These are phyloP conservation scores for Neodiprion pinetum DNA, from an alignment of 1,140 invertebrate species.

Conservation along the genomic window DNA sequence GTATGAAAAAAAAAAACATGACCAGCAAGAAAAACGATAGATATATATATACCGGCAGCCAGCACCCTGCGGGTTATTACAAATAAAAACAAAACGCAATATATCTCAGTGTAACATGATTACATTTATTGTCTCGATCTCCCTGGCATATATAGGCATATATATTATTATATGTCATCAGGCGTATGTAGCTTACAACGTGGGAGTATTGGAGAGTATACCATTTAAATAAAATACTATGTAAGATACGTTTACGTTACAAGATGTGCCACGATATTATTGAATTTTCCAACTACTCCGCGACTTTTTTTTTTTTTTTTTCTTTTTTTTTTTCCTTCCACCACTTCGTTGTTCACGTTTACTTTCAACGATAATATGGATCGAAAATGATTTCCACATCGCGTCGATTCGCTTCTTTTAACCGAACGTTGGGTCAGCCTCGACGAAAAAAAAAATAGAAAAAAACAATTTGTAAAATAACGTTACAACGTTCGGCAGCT, in stretches of 20 bases:
- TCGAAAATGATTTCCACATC: too few species aligned
- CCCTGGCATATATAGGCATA: constrained; percentile 35
- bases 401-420: too few species aligned
- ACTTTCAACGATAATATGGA: too few species aligned
- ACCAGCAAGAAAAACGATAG: constrained; percentile 37
- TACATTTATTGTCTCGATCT: constrained; percentile 64
- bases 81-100: constrained; percentile 62
- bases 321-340: not conserved
- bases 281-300: constrained; percentile 9
- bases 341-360: not conserved
- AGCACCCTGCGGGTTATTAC: constrained; percentile 58
- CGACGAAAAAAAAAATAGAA: not conserved
- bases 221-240: constrained; percentile 34
- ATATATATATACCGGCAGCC: constrained; percentile 53
- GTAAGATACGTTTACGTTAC: constrained; percentile 35
- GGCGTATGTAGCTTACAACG: constrained; percentile 50
- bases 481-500: not conserved
- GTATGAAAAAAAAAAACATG: constrained; percentile 29
- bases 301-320: not conserved
- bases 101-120: constrained; percentile 61
- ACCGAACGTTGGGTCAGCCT: not conserved
- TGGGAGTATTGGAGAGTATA: constrained; percentile 40
- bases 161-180: constrained; percentile 16
- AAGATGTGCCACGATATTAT: constrained; percentile 11
- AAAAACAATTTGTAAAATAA: not conserved